Conservation (phyloP, 64 coral and sea anemone species). For the Pocillopora damicornis region DNA sequence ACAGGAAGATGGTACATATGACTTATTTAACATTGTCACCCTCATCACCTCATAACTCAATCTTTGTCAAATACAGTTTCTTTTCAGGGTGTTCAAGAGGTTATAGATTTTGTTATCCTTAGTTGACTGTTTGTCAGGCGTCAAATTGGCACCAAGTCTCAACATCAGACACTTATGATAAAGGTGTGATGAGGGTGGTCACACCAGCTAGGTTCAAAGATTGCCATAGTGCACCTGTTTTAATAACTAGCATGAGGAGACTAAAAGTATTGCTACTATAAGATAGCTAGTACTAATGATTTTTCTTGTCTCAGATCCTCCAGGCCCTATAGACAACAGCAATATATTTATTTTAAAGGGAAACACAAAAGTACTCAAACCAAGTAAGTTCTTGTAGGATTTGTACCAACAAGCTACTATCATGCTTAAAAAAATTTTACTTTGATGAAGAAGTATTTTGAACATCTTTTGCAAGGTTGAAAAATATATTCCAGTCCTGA, state of each 20-base stretch:
- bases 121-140: too few relatives aligned
- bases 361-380: conserved; percentile 64
- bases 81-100: background rate
- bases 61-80: background rate
- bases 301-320: conserved; percentile 62
- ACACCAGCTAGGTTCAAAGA: too few relatives aligned
- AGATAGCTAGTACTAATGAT: background rate
- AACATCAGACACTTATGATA: too few relatives aligned
- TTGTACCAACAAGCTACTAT: too few relatives aligned
- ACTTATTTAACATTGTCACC: too few relatives aligned
- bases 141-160: too few relatives aligned
- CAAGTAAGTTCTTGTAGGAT: conserved; percentile 34
- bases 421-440: too few relatives aligned
- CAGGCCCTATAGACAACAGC: conserved; percentile 86
- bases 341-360: conserved; percentile 77
- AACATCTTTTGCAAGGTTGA: background rate
- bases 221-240: background rate
- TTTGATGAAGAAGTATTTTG: too few relatives aligned
- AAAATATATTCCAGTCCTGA: too few relatives aligned
- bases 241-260: background rate
- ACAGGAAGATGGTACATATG: conserved; percentile 66
- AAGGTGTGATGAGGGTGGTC: too few relatives aligned
- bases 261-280: background rate
- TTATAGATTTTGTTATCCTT: too few relatives aligned
- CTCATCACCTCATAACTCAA: background rate